Percentiles rank a stretch among this genome's conserved stretches.
Evolutionary conservation across 2,113 vertebrate species (phyloP).

Genomic region (Eolophus roseicapilla): DNA sequence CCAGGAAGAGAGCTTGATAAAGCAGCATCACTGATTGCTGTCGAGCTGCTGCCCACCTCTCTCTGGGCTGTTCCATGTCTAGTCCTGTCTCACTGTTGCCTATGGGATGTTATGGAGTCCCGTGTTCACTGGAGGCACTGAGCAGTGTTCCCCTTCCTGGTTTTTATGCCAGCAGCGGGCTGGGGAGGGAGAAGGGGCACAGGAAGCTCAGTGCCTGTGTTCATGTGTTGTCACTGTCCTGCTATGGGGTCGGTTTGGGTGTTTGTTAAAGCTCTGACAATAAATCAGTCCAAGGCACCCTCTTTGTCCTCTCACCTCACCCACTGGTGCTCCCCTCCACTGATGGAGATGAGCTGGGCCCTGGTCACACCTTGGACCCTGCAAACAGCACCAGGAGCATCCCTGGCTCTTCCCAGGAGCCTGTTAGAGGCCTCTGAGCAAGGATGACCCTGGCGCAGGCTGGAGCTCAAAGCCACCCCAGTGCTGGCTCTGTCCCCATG

Average conservation of each 20-base stretch:
- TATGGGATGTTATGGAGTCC: neutral
- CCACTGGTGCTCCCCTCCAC: rapidly evolving
- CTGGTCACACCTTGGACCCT: neutral
- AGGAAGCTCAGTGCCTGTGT: neutral
- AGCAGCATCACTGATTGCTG: neutral
- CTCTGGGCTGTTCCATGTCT: neutral
- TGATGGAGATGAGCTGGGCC: rapidly evolving
- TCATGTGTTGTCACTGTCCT: neutral
- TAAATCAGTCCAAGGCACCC: neutral
- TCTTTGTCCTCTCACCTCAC: neutral
- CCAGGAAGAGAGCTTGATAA: neutral
- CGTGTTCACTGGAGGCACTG: neutral
- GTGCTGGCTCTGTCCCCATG: neutral
- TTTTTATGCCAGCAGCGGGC: rapidly evolving
- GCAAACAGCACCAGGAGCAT: neutral
- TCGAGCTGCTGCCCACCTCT: neutral
- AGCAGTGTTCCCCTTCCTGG: neutral
- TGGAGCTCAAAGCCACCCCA: neutral
- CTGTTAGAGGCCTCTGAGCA: neutral
- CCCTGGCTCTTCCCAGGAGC: neutral
- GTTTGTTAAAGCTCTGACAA: conserved; percentile 8
- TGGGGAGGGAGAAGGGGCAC: neutral
- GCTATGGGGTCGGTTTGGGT: neutral
- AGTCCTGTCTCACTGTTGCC: neutral
- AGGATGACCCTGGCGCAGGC: neutral